Evolutionary conservation across 2,113 vertebrate genomes (phyloP).

Genomic region (Holacanthus passer): DNA sequence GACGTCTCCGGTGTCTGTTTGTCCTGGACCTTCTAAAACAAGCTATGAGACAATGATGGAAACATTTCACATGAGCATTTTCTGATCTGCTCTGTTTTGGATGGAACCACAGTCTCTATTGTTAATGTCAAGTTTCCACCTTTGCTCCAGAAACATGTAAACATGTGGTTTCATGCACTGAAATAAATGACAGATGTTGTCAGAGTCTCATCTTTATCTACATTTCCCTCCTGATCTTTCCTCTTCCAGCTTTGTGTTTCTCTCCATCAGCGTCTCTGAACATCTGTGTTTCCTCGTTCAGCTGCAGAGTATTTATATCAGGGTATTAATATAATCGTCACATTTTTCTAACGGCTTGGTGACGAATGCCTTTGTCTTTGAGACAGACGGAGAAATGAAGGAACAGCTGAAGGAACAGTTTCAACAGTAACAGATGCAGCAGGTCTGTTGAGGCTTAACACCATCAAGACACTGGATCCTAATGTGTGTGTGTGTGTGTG

Average conservation of each 20-base stretch:
- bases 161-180: background rate
- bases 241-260: background rate
- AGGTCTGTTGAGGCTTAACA: constrained; percentile 16
- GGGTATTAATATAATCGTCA: constrained; percentile 53
- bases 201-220: background rate
- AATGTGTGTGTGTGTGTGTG: background rate
- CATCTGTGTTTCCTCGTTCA: constrained; percentile 52
- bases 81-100: too few relatives aligned
- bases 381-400: constrained; percentile 1
- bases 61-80: too few relatives aligned
- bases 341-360: constrained; percentile 35
- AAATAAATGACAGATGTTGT: background rate
- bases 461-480: constrained; percentile 6
- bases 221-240: background rate
- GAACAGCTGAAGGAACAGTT: constrained; percentile 44
- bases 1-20: too few relatives aligned
- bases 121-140: background rate
- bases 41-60: too few relatives aligned
- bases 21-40: too few relatives aligned
- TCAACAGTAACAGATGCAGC: constrained; percentile 57
- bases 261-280: constrained; percentile 20
- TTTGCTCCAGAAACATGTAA: background rate
- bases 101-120: too few relatives aligned
- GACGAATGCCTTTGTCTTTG: constrained; percentile 15
- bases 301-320: constrained; percentile 40